phyloP scores from a whole-genome alignment of 2,797 vertebrate genomes.

The Crenuchus spilurus region DNA sequence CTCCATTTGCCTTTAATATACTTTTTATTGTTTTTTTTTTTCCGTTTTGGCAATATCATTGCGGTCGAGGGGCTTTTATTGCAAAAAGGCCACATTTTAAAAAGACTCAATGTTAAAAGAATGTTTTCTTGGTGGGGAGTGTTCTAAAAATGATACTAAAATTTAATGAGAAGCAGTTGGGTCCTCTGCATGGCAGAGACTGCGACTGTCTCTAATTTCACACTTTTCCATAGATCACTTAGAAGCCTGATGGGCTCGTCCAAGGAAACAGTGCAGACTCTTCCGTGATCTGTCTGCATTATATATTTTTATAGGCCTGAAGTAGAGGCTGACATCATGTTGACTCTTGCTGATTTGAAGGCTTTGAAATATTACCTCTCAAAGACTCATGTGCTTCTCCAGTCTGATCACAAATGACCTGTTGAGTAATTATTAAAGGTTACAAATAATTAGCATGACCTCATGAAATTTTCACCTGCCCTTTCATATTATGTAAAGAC shows the following conservation, averaged over 20 bases:
- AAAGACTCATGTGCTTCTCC: not conserved
- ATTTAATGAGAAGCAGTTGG: slow-evolving; percentile 79
- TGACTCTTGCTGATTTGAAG: not conserved
- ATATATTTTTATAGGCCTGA: slow-evolving; percentile 20
- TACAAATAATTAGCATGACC: not conserved
- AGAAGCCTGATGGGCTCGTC: slow-evolving; percentile 1
- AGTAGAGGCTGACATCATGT: slow-evolving; percentile 18
- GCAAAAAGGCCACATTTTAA: slow-evolving; percentile 68
- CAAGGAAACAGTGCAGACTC: slow-evolving; percentile 6
- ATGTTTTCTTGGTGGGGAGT: slow-evolving; percentile 74
- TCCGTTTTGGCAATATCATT: slow-evolving; percentile 59
- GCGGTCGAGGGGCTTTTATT: slow-evolving; percentile 70
- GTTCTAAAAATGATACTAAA: slow-evolving; percentile 73
- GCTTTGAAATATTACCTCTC: not conserved
- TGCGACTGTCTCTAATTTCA: slow-evolving; percentile 37
- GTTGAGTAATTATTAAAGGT: not conserved
- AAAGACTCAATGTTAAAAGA: slow-evolving; percentile 73
- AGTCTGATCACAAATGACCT: not conserved
- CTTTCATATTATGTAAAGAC: too few species aligned
- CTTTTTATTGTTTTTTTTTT: slow-evolving; percentile 56
- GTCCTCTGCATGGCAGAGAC: slow-evolving; percentile 53
- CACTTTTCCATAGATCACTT: slow-evolving; percentile 43
- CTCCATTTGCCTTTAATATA: slow-evolving; percentile 50
- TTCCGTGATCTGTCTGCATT: slow-evolving; percentile 21
- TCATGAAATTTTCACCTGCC: too few species aligned